Conservation (phyloP, 2,113 vertebrate genomes). For the Electrona antarctica region DNA sequence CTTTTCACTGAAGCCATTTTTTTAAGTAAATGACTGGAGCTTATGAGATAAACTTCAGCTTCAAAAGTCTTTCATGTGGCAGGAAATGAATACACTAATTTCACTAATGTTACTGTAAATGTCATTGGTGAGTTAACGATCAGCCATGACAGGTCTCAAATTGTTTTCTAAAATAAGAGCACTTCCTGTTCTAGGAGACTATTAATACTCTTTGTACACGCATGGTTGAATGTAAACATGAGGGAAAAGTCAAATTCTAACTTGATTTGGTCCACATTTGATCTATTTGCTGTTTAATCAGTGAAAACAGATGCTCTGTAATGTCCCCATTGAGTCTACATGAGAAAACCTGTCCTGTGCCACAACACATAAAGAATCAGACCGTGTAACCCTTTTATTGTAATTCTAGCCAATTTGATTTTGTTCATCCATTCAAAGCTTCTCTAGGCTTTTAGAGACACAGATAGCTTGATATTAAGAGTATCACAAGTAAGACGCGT, state of each 20-base stretch:
- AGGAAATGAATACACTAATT: neutral
- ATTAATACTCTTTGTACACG: neutral
- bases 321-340: no score
- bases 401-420: slow-evolving; percentile 5
- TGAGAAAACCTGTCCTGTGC: no score
- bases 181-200: neutral
- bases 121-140: neutral
- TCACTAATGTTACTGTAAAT: neutral
- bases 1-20: no score
- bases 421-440: neutral
- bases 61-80: neutral
- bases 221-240: neutral
- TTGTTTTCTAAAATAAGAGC: neutral
- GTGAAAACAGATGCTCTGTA: no score
- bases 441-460: neutral
- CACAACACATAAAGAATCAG: neutral
- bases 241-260: neutral
- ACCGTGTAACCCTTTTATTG: neutral
- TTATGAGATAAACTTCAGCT: neutral
- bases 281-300: no score
- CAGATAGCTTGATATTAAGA: slow-evolving; percentile 1
- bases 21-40: no score
- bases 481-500: no score
- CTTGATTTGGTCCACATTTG: no score
- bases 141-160: slow-evolving; percentile 1